These are phyloP conservation scores for Muscicapa adusta DNA, from an alignment of 2,113 vertebrate genomes.

Conservation along the genomic window DNA sequence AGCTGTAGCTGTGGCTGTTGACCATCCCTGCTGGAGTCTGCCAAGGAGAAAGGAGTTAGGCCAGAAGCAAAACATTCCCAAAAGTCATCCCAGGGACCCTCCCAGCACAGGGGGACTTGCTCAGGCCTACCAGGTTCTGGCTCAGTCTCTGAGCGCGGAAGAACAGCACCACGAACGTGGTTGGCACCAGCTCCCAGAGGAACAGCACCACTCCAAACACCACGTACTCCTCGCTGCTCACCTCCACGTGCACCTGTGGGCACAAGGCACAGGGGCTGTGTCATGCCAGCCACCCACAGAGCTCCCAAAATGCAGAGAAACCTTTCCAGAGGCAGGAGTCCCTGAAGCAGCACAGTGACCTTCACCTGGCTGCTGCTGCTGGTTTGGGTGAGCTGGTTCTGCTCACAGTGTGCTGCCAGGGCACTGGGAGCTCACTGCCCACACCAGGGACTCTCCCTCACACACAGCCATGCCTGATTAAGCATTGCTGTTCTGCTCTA, in stretches of 20 bases:
- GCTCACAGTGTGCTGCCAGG: background rate
- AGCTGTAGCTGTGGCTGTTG: slow-evolving; percentile 91
- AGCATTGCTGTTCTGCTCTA: slow-evolving; percentile 31
- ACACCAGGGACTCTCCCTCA: background rate
- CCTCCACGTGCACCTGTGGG: slow-evolving; percentile 78
- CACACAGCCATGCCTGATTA: background rate
- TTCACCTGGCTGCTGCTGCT: background rate
- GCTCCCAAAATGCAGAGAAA: background rate
- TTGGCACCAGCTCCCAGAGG: slow-evolving; percentile 94
- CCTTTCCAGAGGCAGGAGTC: background rate
- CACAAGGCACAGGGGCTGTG: background rate
- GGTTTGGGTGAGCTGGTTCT: background rate
- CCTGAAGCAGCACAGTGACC: background rate
- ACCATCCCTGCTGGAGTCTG: slow-evolving; percentile 91
- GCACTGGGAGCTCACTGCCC: background rate
- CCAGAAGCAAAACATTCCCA: background rate
- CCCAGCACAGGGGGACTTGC: background rate
- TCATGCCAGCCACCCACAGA: background rate
- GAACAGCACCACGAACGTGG: slow-evolving; percentile 87
- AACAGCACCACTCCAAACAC: slow-evolving; percentile 92
- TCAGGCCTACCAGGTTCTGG: slow-evolving; percentile 87
- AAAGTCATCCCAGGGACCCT: background rate
- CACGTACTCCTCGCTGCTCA: slow-evolving; percentile 84
- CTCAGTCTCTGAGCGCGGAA: slow-evolving; percentile 90
- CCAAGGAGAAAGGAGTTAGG: background rate